Evolutionary conservation across 1,140 invertebrate species (phyloP), one percentile per base, ranked within the genome.

Genomic region (Brachionus sp.): DNA sequence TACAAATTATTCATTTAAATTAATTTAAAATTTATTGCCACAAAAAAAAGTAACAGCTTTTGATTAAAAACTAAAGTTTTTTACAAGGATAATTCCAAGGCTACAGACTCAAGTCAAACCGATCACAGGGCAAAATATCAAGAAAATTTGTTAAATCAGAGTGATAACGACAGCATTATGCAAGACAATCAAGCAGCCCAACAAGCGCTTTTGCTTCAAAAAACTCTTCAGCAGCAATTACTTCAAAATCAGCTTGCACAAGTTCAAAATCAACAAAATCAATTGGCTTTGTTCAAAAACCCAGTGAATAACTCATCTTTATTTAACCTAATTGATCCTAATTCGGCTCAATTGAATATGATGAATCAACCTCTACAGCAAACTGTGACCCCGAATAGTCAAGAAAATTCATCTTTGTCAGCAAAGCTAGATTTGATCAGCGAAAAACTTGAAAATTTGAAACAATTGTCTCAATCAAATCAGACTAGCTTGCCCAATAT

Each of bases 401-500:
- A 46, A 4, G 44, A 75, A 42, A 62, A 35, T 16, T 9, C 50
- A 0, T 23, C 50, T 25, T 25, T 80, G 4, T 10, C 57, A 42
- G 35, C 50, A 10, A 80, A 80, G 62, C 35, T 80, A 12, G 77
- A 80, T 5, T 39, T 62, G 25, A 57, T 80, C 2, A 80, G 9
- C 50, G 77, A 80, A 66, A 80, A 80, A 80, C 46, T 80, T 19
- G 77, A 80, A 23, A 29, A 80, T 25, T 62, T 80, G 6, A 57
- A 80, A 66, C 50, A 37, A 44, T 35, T 80, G 39, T 62, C 50
- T 12, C 33, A 80, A 23, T 39, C 19, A 6, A 80, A 37, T 37
- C 33, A 80, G 29, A 68, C 77, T n/a, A 84, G 84, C 37, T 84
- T 86, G 29, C 88, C 88, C 3, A 87, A 86, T 50, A 88, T 89